Percentiles rank a stretch among this genome's conserved stretches.
These are phyloP conservation scores for Vanessa atalanta DNA, from an alignment of 1,140 invertebrate genomes.

Conservation along the genomic window DNA sequence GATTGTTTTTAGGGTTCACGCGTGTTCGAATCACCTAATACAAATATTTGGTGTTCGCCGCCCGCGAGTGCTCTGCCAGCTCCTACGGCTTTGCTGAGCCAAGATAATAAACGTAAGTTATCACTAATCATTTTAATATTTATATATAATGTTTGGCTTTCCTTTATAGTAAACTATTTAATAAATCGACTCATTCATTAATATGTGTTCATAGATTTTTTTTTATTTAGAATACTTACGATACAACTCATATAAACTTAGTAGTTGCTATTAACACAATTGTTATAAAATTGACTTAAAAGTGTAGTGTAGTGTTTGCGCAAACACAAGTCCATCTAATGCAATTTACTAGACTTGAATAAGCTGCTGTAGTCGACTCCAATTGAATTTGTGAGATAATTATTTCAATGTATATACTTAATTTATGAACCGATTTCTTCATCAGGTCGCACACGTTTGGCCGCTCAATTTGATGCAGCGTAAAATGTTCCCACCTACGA, in stretches of 20 bases:
- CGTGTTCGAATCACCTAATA: conserved; percentile 73
- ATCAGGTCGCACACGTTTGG: conserved; percentile 74
- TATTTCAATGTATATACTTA: neutral
- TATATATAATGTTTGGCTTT: no score
- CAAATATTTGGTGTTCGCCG: conserved; percentile 74
- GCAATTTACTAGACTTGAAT: no score
- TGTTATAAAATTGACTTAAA: no score
- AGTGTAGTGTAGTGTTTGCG: no score
- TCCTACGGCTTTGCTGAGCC: conserved; percentile 63
- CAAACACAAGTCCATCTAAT: no score
- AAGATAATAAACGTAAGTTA: conserved; percentile 68
- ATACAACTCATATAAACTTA: no score
- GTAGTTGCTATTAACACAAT: no score
- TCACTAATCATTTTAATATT: no score
- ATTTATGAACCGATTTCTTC: conserved; percentile 4
- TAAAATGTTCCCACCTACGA: conserved; percentile 54
- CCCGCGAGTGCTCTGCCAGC: conserved; percentile 72
- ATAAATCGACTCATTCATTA: neutral
- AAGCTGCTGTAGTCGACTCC: no score
- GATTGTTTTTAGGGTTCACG: conserved; percentile 59
- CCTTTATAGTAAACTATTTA: conserved; percentile 19
- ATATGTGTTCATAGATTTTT: no score
- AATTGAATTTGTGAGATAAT: no score
- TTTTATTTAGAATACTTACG: no score
- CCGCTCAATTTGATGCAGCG: conserved; percentile 75